Evolutionary conservation across 2,888 invertebrate species (phyloP), one percentile per base, ranked within the genome.

Genomic region (Leptopilina myrica): DNA sequence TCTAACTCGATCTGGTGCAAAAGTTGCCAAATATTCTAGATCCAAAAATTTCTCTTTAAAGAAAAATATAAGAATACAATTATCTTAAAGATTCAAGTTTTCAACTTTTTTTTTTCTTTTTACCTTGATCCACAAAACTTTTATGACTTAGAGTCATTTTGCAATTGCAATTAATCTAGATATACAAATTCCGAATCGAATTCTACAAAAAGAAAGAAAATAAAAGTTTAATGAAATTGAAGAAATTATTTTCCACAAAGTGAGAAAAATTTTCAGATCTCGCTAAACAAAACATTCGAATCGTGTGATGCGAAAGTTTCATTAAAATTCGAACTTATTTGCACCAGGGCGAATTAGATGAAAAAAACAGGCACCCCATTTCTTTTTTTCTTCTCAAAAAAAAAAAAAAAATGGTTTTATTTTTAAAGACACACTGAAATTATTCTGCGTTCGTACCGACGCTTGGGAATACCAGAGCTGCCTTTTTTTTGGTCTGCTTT

Each of bases 1-100:
- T 77, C 77, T 76, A 69, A 78, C 56, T 76, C 75, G 40, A 64
- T 78, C 56, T 73, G 49, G 64, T 43, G 53, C 66, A 79, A 56
- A 62, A 53, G 53, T 49, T 76, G 43, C 59, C 53, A 15, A 62
- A 33, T 8, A 76, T n/a, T 49, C 56, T 40, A 12, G 46, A 11
- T 49, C 59, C 33, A 53, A 33, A n/a, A 76, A 56, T 33, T 73
- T 20, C 49, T 9, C 8, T 43, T 43, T 8, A 43, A 43, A 8
- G 7, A 43, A 8, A n/a, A n/a, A 15, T 33, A 20, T 20, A 20
- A 20, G 20, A 20, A 20, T 20, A 20, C 0, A 62, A 9, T 20
- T n/a, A n/a, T 20, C 20, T 2, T 62, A 7, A 8, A 62, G 62
- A 62, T 62, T 62, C 20, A 20, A 62, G 7, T 43, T 20, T 15